Base-by-base conservation (phyloP, 2,797 vertebrate genomes). In the Hydrophis major region DNA sequence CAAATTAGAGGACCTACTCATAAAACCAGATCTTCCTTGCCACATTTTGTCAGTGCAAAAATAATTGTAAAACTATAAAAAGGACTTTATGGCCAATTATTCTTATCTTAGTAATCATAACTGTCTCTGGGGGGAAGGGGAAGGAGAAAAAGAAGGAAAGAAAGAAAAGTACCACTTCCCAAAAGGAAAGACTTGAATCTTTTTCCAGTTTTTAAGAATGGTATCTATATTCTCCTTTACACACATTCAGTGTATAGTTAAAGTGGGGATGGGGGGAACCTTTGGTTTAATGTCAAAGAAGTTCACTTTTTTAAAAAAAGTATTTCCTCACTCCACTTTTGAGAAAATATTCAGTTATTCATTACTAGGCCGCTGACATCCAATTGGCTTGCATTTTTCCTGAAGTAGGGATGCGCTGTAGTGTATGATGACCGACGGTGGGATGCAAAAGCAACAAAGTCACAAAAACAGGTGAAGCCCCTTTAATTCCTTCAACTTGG, bases 41-140 rank as follows among this genome's bases (percentile, higher is more conserved):
- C 97, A 97, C 96, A 97, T 97, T 97, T 96, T 98, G 98, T 98
- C 97, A 98, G 98, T 98, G 97, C 97, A 98, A 98, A 98, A 98
- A 98, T 98, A 98, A 98, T 98, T 98, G 97, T 98, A 96, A 96
- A 97, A 97, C 97, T 98, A 98, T 97, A 98, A 98, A 98, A 98
- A 96, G 96, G 14, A 96, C 98, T 98, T 98, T 98, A 98, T 98
- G 97, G 97, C 97, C 98, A 98, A 98, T 98, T 98, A 98, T 97
- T 98, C 98, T 97, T 98, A 96, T 98, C 97, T 98, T 97, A 96
- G 97, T 97, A 98, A 97, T 97, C 97, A 96, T 97, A 98, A 97
- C 96, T 93, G 0, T 95, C 94, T 97, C 93, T 95, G 97, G 97
- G 18, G 63, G 2, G 13, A 4, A 97, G 16, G 28, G 2, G 14